Conservation (phyloP, 2,888 invertebrate species). For the Elegia similella region DNA sequence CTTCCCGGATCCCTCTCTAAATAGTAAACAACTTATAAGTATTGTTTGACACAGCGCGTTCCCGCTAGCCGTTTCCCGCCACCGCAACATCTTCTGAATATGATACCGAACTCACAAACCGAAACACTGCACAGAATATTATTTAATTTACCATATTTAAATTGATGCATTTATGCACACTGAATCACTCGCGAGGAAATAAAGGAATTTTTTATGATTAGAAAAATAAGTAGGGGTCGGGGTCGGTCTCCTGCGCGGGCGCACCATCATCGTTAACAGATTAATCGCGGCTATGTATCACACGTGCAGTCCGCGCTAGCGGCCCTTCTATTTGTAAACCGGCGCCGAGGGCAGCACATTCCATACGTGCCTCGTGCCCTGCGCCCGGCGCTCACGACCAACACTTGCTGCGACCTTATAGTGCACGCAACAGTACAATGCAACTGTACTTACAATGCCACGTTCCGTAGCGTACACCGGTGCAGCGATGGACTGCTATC, state of each 20-base stretch:
- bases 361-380: constrained; percentile 71
- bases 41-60: not conserved
- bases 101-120: not conserved
- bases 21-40: constrained; percentile 25
- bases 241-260: constrained; percentile 46
- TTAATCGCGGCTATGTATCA: constrained; percentile 74
- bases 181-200: not conserved
- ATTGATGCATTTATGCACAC: not conserved
- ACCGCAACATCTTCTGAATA: not conserved
- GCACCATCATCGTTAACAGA: constrained; percentile 69
- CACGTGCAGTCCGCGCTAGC: constrained; percentile 73
- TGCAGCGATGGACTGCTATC: constrained; percentile 50
- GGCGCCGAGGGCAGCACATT: constrained; percentile 79
- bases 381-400: constrained; percentile 41
- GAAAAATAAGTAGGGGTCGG: constrained; percentile 42
- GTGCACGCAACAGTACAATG: constrained; percentile 46
- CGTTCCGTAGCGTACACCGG: constrained; percentile 37
- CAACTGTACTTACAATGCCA: constrained; percentile 37
- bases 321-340: constrained; percentile 81
- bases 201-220: not conserved
- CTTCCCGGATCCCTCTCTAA: constrained; percentile 35
- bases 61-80: not conserved
- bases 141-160: not conserved
- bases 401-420: constrained; percentile 35
- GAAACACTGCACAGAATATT: constrained; percentile 11